Evolutionary conservation across 2,888 invertebrate genomes (phyloP).

Genomic region (Troides oblongomaculatus): DNA sequence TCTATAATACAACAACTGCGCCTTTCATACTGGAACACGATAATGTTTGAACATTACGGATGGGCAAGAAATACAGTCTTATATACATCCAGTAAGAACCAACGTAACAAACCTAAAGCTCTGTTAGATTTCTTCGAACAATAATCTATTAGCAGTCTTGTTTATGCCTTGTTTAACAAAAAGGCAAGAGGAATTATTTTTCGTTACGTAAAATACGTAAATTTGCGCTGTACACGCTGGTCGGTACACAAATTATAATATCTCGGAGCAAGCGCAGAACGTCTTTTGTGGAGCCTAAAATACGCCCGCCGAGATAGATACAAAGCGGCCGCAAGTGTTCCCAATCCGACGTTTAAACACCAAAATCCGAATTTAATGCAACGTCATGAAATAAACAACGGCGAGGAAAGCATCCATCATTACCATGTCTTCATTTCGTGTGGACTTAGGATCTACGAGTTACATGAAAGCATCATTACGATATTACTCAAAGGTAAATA

Average conservation of each 20-base stretch:
- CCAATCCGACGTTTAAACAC: conserved; percentile 23
- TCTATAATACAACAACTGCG: no score
- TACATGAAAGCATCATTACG: background rate
- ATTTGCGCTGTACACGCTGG: conserved; percentile 9
- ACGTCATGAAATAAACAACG: conserved; percentile 19
- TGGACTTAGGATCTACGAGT: conserved; percentile 5
- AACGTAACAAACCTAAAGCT: no score
- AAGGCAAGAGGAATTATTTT: background rate
- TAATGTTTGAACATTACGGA: no score
- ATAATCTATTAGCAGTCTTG: background rate
- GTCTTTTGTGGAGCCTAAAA: conserved; percentile 27
- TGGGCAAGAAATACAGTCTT: no score
- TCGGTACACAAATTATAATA: conserved; percentile 25
- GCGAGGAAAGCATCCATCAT: conserved; percentile 11
- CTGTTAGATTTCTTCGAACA: no score
- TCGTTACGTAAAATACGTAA: conserved; percentile 21
- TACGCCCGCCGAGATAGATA: conserved; percentile 23
- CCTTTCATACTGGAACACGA: no score
- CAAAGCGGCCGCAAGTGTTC: conserved; percentile 18
- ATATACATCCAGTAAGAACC: no score
- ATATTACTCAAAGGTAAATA: background rate
- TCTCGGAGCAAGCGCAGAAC: conserved; percentile 16
- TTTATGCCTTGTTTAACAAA: background rate
- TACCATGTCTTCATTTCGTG: conserved; percentile 4
- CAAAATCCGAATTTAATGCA: conserved; percentile 26